These are phyloP conservation scores for Lasioglossum morio DNA, from an alignment of 2,888 invertebrate genomes.

Conservation along the genomic window DNA sequence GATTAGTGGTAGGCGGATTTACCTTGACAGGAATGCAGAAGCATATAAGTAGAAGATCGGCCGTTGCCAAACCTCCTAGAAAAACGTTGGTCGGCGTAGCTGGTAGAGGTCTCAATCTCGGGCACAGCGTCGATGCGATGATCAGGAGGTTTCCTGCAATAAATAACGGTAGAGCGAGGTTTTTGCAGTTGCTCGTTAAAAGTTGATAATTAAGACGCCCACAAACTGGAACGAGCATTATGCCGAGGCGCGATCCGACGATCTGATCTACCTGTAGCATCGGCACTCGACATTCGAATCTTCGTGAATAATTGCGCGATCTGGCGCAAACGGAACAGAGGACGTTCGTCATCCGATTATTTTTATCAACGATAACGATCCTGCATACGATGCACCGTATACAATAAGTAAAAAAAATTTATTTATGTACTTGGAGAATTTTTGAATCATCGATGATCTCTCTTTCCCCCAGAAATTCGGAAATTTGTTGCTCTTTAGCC, in stretches of 20 bases:
- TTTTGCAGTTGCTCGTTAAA: constrained; percentile 18
- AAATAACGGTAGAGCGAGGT: constrained; percentile 52
- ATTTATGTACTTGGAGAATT: too few species aligned
- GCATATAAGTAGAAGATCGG: constrained; percentile 89
- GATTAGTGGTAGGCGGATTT: constrained; percentile 67
- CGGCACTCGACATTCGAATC: neutral
- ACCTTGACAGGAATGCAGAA: constrained; percentile 91
- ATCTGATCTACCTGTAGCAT: neutral
- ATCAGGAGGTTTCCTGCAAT: constrained; percentile 84
- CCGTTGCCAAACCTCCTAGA: constrained; percentile 88
- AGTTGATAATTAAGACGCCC: constrained; percentile 14
- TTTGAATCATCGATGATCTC: too few species aligned
- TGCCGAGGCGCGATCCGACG: neutral
- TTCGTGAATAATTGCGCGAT: neutral
- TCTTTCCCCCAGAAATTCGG: too few species aligned
- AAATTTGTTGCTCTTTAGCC: too few species aligned
- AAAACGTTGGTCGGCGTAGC: constrained; percentile 88
- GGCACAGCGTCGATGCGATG: constrained; percentile 85
- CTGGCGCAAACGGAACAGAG: neutral
- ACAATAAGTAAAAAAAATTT: too few species aligned
- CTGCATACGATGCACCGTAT: too few species aligned
- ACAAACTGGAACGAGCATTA: neutral
- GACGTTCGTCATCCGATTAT: too few species aligned
- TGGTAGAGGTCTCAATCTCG: constrained; percentile 79
- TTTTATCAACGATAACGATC: too few species aligned